Evolutionary conservation across 2,888 invertebrate species (phyloP).

Genomic region (Himalopsyche anomala): DNA sequence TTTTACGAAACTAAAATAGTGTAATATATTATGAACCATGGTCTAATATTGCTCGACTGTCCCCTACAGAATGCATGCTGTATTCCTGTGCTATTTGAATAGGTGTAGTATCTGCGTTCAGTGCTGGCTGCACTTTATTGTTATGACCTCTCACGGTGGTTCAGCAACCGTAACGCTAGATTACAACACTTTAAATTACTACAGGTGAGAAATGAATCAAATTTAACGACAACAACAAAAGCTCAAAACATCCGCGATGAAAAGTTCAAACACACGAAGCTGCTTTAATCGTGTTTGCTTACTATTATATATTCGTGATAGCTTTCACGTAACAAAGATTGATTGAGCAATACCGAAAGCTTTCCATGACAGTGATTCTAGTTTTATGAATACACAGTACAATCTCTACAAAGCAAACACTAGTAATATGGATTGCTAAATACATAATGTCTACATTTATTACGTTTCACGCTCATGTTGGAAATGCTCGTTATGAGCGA

Average conservation of each 20-base stretch:
- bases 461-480: too few relatives aligned
- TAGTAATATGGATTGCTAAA: too few relatives aligned
- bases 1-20: too few relatives aligned
- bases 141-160: constrained; percentile 1
- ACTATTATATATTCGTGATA: not conserved
- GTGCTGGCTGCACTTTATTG: constrained; percentile 11
- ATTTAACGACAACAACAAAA: constrained; percentile 29
- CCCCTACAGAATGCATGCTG: not conserved
- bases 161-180: constrained; percentile 26
- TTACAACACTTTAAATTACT: constrained; percentile 28
- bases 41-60: not conserved
- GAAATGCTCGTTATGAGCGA: too few relatives aligned
- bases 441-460: too few relatives aligned
- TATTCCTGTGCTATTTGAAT: constrained; percentile 14
- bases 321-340: constrained; percentile 20
- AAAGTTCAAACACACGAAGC: not conserved
- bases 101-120: not conserved
- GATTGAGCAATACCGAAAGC: not conserved
- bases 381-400: not conserved
- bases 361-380: not conserved
- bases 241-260: not conserved
- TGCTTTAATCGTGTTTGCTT: constrained; percentile 5
- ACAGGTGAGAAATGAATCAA: constrained; percentile 34
- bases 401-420: not conserved
- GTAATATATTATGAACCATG: too few relatives aligned